A percentile compares a stretch with the other conserved stretches of the same genome.
These are phyloP conservation scores for Tachina fera DNA, from an alignment of 2,888 invertebrate genomes.

Conservation along the genomic window DNA sequence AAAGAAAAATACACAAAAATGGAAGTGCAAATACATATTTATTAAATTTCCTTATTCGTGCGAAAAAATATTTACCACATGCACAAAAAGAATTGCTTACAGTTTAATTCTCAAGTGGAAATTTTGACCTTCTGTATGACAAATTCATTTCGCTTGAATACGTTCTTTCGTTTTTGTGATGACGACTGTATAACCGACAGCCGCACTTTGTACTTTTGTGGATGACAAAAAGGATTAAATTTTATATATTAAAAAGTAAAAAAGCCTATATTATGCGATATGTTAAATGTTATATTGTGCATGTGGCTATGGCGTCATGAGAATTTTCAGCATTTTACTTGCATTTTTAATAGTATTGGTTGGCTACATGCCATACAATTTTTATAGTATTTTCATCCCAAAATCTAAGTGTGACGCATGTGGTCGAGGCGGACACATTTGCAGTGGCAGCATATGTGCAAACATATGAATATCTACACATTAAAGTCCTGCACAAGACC, in stretches of 20 bases:
- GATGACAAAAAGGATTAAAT: constrained; percentile 23
- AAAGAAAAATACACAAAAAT: background rate
- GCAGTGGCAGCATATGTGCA: too few species aligned
- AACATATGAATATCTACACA: too few species aligned
- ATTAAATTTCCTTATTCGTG: background rate
- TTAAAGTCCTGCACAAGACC: too few species aligned
- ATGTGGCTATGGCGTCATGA: too few species aligned
- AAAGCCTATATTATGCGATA: too few species aligned
- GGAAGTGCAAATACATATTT: constrained; percentile 3
- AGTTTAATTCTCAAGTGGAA: constrained; percentile 20
- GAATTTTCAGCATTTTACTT: background rate
- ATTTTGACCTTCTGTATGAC: constrained; percentile 32
- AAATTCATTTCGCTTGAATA: constrained; percentile 4
- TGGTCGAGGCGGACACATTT: too few species aligned
- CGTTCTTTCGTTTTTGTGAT: background rate
- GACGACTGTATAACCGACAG: constrained; percentile 27
- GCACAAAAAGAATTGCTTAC: constrained; percentile 19
- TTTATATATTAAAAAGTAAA: background rate
- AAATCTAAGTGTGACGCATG: too few species aligned
- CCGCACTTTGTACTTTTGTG: background rate
- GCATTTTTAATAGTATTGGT: too few species aligned
- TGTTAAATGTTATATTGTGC: too few species aligned
- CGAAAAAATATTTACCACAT: constrained; percentile 23
- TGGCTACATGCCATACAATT: too few species aligned
- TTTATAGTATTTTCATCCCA: too few species aligned